Evolutionary conservation across 1,140 invertebrate genomes (phyloP).

Genomic region (Meloidogyne exigua): DNA sequence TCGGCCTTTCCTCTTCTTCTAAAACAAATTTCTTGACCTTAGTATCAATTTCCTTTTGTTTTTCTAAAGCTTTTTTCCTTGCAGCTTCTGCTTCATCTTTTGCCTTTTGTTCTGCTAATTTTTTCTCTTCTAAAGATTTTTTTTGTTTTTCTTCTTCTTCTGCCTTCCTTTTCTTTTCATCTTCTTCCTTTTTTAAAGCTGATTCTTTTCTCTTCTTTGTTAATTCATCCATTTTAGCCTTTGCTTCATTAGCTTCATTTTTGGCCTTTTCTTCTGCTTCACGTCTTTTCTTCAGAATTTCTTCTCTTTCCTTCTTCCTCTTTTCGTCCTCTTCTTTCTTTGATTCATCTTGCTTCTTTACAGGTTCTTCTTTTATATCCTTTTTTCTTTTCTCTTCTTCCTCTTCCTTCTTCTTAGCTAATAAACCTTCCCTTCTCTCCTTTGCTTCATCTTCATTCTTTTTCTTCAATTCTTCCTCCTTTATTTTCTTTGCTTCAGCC

Average conservation of each 20-base stretch:
- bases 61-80: conserved; percentile 8
- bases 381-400: not conserved
- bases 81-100: conserved; percentile 25
- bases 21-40: not conserved
- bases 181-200: conserved; percentile 19
- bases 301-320: conserved; percentile 15
- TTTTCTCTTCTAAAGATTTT: conserved; percentile 16
- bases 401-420: conserved; percentile 13
- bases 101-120: conserved; percentile 11
- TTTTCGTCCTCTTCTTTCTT: conserved; percentile 10
- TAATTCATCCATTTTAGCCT: not conserved
- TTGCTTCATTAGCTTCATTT: not conserved
- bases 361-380: not conserved
- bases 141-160: conserved; percentile 24
- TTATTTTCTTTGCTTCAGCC: not conserved
- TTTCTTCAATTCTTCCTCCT: conserved; percentile 9
- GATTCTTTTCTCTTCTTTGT: conserved; percentile 8
- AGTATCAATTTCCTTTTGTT: not conserved
- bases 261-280: conserved; percentile 6
- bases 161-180: conserved; percentile 14
- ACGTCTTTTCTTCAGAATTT: not conserved
- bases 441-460: conserved; percentile 7
- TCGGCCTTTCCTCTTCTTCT: conserved; percentile 7
- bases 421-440: not conserved
- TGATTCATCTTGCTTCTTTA: not conserved